phyloP scores from a whole-genome alignment of 2,797 vertebrate genomes.

The Gymnoscopelus microlampas region DNA sequence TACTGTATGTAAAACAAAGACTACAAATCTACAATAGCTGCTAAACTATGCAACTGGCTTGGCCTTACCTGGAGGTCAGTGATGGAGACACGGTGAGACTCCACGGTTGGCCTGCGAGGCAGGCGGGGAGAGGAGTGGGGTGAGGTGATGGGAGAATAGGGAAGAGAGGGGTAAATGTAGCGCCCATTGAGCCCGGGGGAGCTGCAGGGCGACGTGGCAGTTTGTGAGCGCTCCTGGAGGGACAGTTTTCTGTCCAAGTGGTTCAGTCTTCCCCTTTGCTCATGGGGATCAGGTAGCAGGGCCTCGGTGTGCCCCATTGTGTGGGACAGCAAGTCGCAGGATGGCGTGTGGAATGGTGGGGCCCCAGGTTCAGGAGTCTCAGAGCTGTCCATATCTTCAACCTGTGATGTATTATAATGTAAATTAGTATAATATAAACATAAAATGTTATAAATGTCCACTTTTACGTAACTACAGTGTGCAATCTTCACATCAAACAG shows the following conservation, averaged over 20 bases:
- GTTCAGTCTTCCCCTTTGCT: conserved; percentile 80
- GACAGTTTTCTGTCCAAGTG: conserved; percentile 91
- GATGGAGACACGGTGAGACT: conserved; percentile 96
- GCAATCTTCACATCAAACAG: too few species aligned
- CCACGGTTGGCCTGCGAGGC: conserved; percentile 92
- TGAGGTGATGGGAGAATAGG: conserved; percentile 91
- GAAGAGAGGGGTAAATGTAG: conserved; percentile 88
- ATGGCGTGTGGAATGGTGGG: conserved; percentile 57
- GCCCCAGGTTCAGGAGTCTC: conserved; percentile 65
- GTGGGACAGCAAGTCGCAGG: conserved; percentile 78
- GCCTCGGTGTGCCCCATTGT: conserved; percentile 54
- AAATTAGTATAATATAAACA: too few species aligned
- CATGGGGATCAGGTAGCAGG: conserved; percentile 70
- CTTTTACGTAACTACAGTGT: neutral
- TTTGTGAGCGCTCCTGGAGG: conserved; percentile 89
- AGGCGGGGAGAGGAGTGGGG: conserved; percentile 93
- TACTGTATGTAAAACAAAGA: too few species aligned
- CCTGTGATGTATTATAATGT: conserved; percentile 36
- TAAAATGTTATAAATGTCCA: neutral
- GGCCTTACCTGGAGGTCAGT: conserved; percentile 91
- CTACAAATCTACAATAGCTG: too few species aligned
- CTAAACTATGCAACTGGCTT: too few species aligned
- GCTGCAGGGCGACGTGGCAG: conserved; percentile 76
- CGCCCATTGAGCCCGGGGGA: conserved; percentile 82
- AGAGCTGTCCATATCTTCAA: conserved; percentile 83